Evolutionary conservation across 2,113 vertebrate genomes (phyloP).

Genomic region (Craseonycteris thonglongyai): DNA sequence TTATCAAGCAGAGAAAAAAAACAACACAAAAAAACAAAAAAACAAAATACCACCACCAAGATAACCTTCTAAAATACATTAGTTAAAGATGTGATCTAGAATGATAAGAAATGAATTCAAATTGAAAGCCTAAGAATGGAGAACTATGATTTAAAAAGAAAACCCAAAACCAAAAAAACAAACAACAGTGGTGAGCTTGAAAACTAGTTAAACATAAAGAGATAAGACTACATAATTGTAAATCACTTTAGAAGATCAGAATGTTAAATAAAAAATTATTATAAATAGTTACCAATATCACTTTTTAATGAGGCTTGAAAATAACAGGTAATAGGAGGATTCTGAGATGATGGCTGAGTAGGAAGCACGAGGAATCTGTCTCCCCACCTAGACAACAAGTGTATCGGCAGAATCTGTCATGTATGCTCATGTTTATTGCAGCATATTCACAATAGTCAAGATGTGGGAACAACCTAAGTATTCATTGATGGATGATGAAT

Average conservation of each 20-base stretch:
- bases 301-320: background rate
- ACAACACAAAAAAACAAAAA: background rate
- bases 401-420: background rate
- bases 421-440: background rate
- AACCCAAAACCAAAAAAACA: background rate
- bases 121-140: background rate
- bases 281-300: background rate
- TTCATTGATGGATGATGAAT: background rate
- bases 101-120: background rate
- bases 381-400: background rate
- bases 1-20: background rate
- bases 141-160: background rate
- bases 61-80: slow-evolving; percentile 4
- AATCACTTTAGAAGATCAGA: background rate
- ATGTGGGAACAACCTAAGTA: background rate
- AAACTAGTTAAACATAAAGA: background rate
- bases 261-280: background rate
- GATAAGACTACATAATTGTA: background rate
- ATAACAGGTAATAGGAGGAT: background rate
- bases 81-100: background rate
- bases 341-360: background rate
- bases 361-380: background rate
- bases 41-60: background rate
- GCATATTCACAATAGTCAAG: background rate
- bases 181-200: background rate